These are phyloP conservation scores for Poicephalus gulielmi DNA, from an alignment of 2,113 vertebrate species.

Conservation along the genomic window DNA sequence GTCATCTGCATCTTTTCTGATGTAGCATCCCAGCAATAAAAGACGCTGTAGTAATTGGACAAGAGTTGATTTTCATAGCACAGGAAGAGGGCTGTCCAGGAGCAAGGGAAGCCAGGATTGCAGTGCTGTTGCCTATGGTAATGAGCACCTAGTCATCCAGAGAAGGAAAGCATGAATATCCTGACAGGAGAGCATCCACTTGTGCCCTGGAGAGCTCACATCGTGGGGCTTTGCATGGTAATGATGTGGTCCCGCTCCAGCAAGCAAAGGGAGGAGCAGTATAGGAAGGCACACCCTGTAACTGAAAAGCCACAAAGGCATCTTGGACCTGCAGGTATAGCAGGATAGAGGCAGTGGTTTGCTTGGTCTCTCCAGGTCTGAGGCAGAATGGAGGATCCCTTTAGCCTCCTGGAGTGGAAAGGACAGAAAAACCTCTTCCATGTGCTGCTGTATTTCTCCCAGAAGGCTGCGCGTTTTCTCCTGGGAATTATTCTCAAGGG, in stretches of 20 bases:
- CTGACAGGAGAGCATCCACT: conserved; percentile 20
- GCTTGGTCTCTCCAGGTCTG: background rate
- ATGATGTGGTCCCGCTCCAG: background rate
- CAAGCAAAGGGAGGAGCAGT: background rate
- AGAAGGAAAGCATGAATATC: conserved; percentile 23
- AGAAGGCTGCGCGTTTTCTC: background rate
- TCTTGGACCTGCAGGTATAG: background rate
- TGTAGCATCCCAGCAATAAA: background rate
- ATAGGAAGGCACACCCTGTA: background rate
- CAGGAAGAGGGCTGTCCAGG: background rate
- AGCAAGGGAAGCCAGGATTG: background rate
- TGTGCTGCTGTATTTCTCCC: rapidly evolving
- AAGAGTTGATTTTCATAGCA: background rate
- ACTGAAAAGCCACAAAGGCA: conserved; percentile 44
- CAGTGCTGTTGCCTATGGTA: background rate
- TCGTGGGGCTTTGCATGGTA: background rate
- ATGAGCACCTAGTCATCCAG: background rate
- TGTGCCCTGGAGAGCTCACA: conserved; percentile 21
- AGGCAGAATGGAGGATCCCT: background rate
- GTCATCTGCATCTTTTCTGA: background rate
- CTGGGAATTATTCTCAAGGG: background rate
- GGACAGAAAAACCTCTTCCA: background rate
- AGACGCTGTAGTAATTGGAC: background rate
- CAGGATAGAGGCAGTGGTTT: conserved; percentile 40
- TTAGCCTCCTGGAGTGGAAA: background rate